Conservation (phyloP, 2,888 invertebrate genomes). For the Trissonchulus latispiculum region DNA sequence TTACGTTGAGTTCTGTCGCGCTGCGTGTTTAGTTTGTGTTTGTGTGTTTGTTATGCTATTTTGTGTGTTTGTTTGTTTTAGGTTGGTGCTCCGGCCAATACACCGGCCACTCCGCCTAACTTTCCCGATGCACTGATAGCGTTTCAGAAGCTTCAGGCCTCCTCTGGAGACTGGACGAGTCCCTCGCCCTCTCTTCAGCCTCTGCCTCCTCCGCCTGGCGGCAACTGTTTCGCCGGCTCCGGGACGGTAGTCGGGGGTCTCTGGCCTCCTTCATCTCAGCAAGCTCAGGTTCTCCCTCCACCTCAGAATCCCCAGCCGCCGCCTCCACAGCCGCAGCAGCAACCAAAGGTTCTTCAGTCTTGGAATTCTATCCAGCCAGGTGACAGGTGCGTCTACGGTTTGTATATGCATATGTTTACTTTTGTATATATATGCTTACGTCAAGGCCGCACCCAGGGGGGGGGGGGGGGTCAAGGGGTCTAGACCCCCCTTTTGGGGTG, state of each 20-base stretch:
- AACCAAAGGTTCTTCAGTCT: neutral
- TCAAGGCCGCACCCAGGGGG: too few relatives aligned
- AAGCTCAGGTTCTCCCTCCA: neutral
- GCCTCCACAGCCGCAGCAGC: neutral
- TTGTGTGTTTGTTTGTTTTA: slow-evolving; percentile 48
- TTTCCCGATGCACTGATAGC: slow-evolving; percentile 80
- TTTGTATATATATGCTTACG: too few relatives aligned
- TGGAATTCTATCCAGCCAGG: neutral
- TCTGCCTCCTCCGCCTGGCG: neutral
- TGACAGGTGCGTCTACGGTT: neutral
- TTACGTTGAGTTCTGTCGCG: too few relatives aligned
- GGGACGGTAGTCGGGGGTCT: neutral
- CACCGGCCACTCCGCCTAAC: slow-evolving; percentile 85
- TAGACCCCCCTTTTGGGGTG: too few relatives aligned
- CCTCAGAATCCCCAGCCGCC: neutral
- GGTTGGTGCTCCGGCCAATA: slow-evolving; percentile 83
- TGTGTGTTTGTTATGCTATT: too few relatives aligned
- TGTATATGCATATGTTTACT: too few relatives aligned
- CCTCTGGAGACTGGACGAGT: slow-evolving; percentile 15
- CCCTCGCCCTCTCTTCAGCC: neutral
- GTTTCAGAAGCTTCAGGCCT: slow-evolving; percentile 47
- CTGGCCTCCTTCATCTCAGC: neutral
- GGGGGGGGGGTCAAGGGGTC: too few relatives aligned
- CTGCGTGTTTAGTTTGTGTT: too few relatives aligned
- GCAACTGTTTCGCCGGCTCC: neutral